Evolutionary conservation across 2,113 vertebrate genomes (phyloP), one percentile per base, ranked within the genome.

Genomic region (Xyrauchen texanus): DNA sequence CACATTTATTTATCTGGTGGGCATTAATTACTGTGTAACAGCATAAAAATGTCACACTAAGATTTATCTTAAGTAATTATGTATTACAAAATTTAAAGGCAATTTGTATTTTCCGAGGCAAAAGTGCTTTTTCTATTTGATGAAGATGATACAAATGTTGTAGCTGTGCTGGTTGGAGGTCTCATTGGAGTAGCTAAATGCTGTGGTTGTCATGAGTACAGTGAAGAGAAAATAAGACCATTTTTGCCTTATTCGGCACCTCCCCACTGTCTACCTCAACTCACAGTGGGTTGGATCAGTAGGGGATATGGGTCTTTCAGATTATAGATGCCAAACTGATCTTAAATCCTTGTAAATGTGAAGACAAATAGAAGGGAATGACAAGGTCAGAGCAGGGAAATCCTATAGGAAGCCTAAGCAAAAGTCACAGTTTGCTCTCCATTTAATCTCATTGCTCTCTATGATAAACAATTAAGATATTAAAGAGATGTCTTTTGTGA

Each of bases 181-280:
- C 60, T 57, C 63, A 68, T 77, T 68, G 70, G 64, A 61, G 70
- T 61, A 53, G 70, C 67, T 69, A 44, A 64, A 57, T 79, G 81
- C 76, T 82, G 70, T 62, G 76, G 57, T 79, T 79, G 81, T 79
- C 70, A 75, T 75, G 66, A 76, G 71, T 75, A 70, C 58, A 47
- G 52, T 82, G 81, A 79, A 82, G 64, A 69, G 76, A 82, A 69
- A 80, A 80, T n/a, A 78, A 58, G 51, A 75, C 42, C 49, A 15
- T 52, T 58, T 68, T 75, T 64, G 47, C 70, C 67, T 58, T 13
- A 51, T 60, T n/a, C 16, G 49, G 44, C 64, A 16, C 11, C 66
- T 55, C 57, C 52, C 60, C 62, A 58, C 67, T 7, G 44, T 49
- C 47, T 79, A 60, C 70, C 77, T 73, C 55, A 49, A 69, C 34